Conservation (phyloP, 2,113 vertebrate genomes). For the Mohoua ochrocephala region DNA sequence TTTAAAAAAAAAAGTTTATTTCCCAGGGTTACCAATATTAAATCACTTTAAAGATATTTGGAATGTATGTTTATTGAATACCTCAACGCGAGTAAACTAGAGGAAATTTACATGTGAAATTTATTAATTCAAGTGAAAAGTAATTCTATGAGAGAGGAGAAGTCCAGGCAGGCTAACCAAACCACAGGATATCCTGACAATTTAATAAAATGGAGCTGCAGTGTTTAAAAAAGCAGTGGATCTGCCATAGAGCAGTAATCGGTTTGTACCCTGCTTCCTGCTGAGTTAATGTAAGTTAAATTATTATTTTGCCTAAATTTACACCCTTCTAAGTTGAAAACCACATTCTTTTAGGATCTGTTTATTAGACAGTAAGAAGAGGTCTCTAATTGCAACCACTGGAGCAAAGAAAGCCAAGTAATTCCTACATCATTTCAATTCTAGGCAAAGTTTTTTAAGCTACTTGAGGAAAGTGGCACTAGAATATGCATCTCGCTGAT, state of each 20-base stretch:
- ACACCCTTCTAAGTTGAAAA: slow-evolving; percentile 52
- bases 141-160: background rate
- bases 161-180: background rate
- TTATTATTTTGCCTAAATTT: slow-evolving; percentile 74
- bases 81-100: background rate
- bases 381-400: slow-evolving; percentile 22
- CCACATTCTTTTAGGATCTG: slow-evolving; percentile 40
- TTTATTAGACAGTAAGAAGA: slow-evolving; percentile 43
- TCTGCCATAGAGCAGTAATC: slow-evolving; percentile 61
- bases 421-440: background rate
- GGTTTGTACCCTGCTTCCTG: slow-evolving; percentile 58
- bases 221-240: slow-evolving; percentile 48
- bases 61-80: background rate
- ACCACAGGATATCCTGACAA: slow-evolving; percentile 25
- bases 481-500: background rate
- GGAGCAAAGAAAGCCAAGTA: background rate
- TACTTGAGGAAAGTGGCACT: background rate
- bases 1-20: background rate
- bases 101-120: background rate
- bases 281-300: slow-evolving; percentile 72
- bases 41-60: background rate
- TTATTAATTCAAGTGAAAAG: background rate
- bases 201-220: slow-evolving; percentile 44
- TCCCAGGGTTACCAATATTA: background rate
- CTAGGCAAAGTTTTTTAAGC: background rate